Evolutionary conservation across 2,113 vertebrate genomes (phyloP).

Genomic region (Phyllopteryx taeniolatus): DNA sequence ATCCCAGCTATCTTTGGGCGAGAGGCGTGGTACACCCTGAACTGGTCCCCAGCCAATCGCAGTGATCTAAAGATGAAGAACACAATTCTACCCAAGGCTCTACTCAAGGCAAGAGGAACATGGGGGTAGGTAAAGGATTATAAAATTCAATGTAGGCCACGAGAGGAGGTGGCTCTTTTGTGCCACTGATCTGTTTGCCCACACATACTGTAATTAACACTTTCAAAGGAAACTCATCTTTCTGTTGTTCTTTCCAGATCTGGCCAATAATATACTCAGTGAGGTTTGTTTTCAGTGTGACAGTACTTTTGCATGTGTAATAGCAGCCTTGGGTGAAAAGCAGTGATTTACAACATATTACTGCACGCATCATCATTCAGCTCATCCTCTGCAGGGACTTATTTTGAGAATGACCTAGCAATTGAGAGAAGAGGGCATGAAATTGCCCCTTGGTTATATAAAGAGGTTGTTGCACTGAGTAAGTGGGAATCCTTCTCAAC

Average conservation of each 20-base stretch:
- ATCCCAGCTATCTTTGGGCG: too few species aligned
- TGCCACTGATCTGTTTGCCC: constrained; percentile 38
- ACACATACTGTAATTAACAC: neutral
- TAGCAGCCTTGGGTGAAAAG: constrained; percentile 29
- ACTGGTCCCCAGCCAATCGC: too few species aligned
- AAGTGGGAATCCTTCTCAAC: constrained; percentile 29
- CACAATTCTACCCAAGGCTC: constrained; percentile 40
- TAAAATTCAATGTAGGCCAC: constrained; percentile 62
- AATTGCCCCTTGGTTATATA: constrained; percentile 51
- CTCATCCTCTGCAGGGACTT: constrained; percentile 31
- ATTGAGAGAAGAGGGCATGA: constrained; percentile 51
- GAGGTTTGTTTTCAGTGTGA: constrained; percentile 34
- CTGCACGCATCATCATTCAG: constrained; percentile 41
- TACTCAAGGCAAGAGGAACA: constrained; percentile 26
- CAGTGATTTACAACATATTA: constrained; percentile 34
- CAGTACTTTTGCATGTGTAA: constrained; percentile 31
- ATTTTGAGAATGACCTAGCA: constrained; percentile 52
- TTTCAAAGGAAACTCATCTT: constrained; percentile 29
- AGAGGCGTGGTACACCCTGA: too few species aligned
- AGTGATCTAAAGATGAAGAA: constrained; percentile 47
- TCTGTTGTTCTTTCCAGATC: constrained; percentile 46
- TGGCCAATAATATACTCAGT: constrained; percentile 58
- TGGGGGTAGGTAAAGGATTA: constrained; percentile 47
- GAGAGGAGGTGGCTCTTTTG: constrained; percentile 51
- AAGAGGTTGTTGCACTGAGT: constrained; percentile 38